Base-by-base conservation (phyloP, 2,797 vertebrate genomes). In the Columba guinea region DNA sequence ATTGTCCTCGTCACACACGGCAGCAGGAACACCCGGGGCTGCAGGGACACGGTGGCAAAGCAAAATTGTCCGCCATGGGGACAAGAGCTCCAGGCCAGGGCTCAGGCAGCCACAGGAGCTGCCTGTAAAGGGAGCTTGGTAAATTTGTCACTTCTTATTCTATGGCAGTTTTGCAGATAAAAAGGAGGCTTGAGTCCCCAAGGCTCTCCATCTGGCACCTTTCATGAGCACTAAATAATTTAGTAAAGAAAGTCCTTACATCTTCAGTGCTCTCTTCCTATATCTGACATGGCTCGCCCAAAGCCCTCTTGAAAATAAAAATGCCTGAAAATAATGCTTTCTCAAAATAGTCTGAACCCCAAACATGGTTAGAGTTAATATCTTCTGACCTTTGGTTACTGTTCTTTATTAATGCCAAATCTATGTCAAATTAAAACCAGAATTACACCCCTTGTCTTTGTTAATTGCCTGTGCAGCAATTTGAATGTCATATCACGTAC, bases 181-280 rank as follows among this genome's bases (percentile, higher is more conserved):
- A 92, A 89, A 83, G 51, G 71, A 55, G 84, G 24, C 22, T 56
- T 32, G 24, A 75, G 71, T 76, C 65, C 58, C 83, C 48, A 90
- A n/a, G 80, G 91, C 34, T 89, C 56, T 87, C 84, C 68, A 93
- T 94, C 83, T 90, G 84, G 56, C 81, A 85, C 73, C 63, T 96
- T 84, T 92, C 84, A 52, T n/a, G 22, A 87, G 14, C 28, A 27
- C 59, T 93, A 93, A 93, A 96, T 91, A 87, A 95, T 95, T 94
- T n/a, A 93, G 76, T 78, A 59, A 86, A 87, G 84, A 68, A 95
- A 84, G 39, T 22, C 70, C 83, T 91, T 37, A 76, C 13, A 5
- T 26, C 34, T 81, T 86, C 73, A 59, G 30, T 22, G 37, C 22
- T 92, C 32, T 39, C 49, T 81, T 84, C 58, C 56, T 82, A 0